Percentiles rank a stretch among this genome's conserved stretches.
These are phyloP conservation scores for Mimumesa dahlbomi DNA, from an alignment of 2,888 invertebrate species.

Conservation along the genomic window DNA sequence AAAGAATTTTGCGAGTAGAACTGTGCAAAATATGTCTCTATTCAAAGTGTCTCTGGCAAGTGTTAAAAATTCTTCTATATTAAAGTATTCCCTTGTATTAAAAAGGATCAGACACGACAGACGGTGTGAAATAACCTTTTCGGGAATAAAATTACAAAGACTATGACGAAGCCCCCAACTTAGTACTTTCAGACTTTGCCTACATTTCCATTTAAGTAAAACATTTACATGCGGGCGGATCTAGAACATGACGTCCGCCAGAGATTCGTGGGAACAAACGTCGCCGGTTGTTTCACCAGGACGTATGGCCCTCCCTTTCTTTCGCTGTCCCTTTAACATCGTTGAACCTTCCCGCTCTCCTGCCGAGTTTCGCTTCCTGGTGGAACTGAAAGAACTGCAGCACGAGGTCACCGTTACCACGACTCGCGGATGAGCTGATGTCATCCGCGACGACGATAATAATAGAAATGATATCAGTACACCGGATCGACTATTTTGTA, in stretches of 20 bases:
- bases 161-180: too few species aligned
- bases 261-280: conserved; percentile 38
- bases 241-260: conserved; percentile 16
- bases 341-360: conserved; percentile 12
- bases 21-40: too few species aligned
- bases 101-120: too few species aligned
- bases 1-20: too few species aligned
- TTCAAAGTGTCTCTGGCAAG: too few species aligned
- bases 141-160: too few species aligned
- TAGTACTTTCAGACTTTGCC: too few species aligned
- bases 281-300: background rate
- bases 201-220: conserved; percentile 5
- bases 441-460: conserved; percentile 43
- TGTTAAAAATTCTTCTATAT: too few species aligned
- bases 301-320: conserved; percentile 16
- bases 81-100: too few species aligned
- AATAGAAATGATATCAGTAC: conserved; percentile 55
- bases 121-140: too few species aligned
- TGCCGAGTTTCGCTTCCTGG: conserved; percentile 33
- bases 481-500: too few species aligned
- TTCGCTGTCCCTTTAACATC: conserved; percentile 13
- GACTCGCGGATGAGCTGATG: conserved; percentile 41
- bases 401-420: conserved; percentile 18
- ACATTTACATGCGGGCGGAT: conserved; percentile 37
- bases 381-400: conserved; percentile 26